Evolutionary conservation across 92 coral and sea anemone genomes (phyloP).

Genomic region (Plumapathes pennacea): DNA sequence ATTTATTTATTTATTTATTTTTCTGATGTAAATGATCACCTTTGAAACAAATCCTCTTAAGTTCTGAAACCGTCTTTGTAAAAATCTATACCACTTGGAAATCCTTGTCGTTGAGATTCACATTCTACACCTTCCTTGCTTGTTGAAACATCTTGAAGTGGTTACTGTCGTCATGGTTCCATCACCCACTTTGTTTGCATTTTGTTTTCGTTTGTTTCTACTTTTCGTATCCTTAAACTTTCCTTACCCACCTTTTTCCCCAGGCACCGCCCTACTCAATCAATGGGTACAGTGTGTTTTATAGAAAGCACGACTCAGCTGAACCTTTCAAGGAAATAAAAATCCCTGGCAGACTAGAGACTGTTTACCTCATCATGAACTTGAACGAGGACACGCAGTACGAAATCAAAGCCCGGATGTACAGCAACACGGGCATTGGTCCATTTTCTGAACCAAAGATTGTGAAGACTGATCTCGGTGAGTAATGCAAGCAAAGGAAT

Average conservation of each 20-base stretch:
- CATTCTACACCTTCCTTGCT: too few relatives aligned
- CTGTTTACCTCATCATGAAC: constrained; percentile 70
- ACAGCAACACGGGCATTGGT: constrained; percentile 88
- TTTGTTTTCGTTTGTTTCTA: neutral
- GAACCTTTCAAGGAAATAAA: constrained; percentile 19
- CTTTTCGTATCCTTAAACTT: neutral
- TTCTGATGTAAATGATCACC: too few relatives aligned
- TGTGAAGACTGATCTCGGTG: constrained; percentile 71
- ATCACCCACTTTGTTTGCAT: neutral
- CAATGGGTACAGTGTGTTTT: constrained; percentile 71
- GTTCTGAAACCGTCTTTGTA: too few relatives aligned
- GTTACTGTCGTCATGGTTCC: too few relatives aligned
- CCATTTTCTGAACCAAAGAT: constrained; percentile 68
- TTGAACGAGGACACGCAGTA: constrained; percentile 60
- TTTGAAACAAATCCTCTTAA: too few relatives aligned
- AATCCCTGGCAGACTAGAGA: constrained; percentile 44
- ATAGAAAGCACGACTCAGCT: constrained; percentile 49
- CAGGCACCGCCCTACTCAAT: constrained; percentile 72
- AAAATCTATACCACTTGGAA: too few relatives aligned
- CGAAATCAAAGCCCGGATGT: constrained; percentile 86
- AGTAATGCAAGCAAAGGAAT: neutral
- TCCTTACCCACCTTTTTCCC: neutral
- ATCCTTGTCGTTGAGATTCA: too few relatives aligned
- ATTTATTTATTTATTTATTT: too few relatives aligned
- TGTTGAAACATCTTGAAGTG: too few relatives aligned